phyloP scores from a whole-genome alignment of 2,888 invertebrate species.

The Silvanus unidentatus region DNA sequence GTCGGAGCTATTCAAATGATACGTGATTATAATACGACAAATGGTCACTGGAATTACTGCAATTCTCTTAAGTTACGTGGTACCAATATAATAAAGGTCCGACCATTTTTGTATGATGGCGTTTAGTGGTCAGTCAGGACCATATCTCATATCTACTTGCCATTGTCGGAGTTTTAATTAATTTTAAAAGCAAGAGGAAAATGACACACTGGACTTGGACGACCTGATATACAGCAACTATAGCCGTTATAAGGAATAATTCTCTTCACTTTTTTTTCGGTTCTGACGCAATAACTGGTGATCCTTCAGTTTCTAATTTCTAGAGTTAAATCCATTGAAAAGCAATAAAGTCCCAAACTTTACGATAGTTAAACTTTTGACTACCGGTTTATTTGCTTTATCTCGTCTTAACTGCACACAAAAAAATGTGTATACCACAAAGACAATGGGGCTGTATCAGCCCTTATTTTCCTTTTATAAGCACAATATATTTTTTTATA shows the following conservation, averaged over 20 bases:
- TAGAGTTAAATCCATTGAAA: conserved; percentile 19
- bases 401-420: neutral
- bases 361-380: conserved; percentile 16
- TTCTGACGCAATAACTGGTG: too few relatives aligned
- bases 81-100: too few relatives aligned
- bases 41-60: conserved; percentile 19
- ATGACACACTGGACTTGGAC: neutral
- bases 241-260: too few relatives aligned
- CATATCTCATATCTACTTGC: conserved; percentile 3
- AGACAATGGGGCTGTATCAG: too few relatives aligned
- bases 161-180: neutral
- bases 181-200: neutral
- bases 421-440: too few relatives aligned
- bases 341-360: conserved; percentile 21
- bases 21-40: conserved; percentile 42
- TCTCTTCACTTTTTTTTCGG: too few relatives aligned
- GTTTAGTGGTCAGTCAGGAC: conserved; percentile 7
- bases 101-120: conserved; percentile 4
- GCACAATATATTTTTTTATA: too few relatives aligned
- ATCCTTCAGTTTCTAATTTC: conserved; percentile 19
- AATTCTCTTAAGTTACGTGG: conserved; percentile 22
- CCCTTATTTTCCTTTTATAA: too few relatives aligned
- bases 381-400: conserved; percentile 21
- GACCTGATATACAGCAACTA: too few relatives aligned
- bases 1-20: conserved; percentile 38